A percentile compares a stretch with the other conserved stretches of the same genome.
Conservation (phyloP, 2,113 vertebrate species). For the Galbula dea region DNA sequence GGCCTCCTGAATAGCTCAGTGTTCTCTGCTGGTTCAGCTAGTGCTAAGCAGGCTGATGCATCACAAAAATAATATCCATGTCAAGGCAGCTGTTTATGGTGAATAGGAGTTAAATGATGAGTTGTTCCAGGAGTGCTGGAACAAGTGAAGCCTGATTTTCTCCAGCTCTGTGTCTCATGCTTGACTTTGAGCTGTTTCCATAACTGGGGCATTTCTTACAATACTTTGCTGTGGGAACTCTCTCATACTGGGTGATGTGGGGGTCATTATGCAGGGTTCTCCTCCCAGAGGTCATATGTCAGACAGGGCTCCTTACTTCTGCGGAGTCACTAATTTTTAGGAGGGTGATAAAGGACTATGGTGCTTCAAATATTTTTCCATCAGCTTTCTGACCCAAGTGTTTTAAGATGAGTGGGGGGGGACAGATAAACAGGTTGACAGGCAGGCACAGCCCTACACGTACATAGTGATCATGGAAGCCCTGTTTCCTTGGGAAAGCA, state of each 20-base stretch:
- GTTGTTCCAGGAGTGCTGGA: conserved; percentile 33
- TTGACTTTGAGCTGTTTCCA: not conserved
- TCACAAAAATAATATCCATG: conserved; percentile 20
- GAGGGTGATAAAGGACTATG: not conserved
- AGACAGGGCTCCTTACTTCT: not conserved
- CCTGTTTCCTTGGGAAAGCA: not conserved
- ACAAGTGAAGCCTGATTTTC: conserved; percentile 48
- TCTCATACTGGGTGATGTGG: not conserved
- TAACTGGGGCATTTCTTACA: not conserved
- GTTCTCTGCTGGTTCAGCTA: conserved; percentile 16
- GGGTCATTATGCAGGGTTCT: not conserved
- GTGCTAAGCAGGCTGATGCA: not conserved
- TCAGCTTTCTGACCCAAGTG: not conserved
- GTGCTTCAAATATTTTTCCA: not conserved
- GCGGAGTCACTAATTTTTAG: not conserved
- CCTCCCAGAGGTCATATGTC: not conserved
- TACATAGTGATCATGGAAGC: not conserved
- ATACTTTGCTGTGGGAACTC: not conserved
- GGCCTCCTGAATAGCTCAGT: not conserved
- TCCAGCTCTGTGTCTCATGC: not conserved
- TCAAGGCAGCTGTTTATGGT: conserved; percentile 39
- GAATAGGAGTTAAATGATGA: conserved; percentile 52
- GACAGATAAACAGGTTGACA: not conserved
- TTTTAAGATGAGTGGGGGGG: not conserved
- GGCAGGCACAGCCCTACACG: not conserved